A percentile compares a stretch with the other conserved stretches of the same genome.
Conservation (phyloP, 2,113 vertebrate genomes). For the Rostratula benghalensis region DNA sequence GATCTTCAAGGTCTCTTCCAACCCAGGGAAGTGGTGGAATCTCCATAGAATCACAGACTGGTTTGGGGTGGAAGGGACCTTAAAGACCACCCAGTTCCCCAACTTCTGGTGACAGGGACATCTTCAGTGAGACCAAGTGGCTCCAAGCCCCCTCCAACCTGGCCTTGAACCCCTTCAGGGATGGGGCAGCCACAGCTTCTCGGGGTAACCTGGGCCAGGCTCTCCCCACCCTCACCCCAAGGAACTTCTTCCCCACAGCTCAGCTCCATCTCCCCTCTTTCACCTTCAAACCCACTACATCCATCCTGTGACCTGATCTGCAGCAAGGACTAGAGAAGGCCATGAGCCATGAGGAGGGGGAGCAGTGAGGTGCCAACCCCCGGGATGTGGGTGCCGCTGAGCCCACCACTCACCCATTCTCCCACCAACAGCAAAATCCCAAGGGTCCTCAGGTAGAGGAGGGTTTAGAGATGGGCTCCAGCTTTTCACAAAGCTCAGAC, state of each 20-base stretch:
- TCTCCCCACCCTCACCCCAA: accelerated
- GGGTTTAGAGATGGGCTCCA: not conserved
- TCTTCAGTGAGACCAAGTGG: too few relatives aligned
- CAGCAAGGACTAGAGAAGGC: not conserved
- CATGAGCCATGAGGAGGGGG: not conserved
- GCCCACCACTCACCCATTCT: accelerated
- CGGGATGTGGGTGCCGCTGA: accelerated
- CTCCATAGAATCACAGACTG: too few relatives aligned
- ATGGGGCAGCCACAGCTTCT: not conserved
- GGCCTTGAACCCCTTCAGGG: not conserved
- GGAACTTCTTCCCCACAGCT: not conserved
- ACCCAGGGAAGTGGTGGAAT: too few relatives aligned
- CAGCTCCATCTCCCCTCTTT: not conserved
- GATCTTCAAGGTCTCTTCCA: too few relatives aligned
- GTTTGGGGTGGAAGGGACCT: too few relatives aligned
- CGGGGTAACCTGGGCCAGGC: not conserved
- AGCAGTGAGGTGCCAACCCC: accelerated
- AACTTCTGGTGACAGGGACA: too few relatives aligned
- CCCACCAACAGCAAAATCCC: accelerated
- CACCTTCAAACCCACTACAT: not conserved
- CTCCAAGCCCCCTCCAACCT: not conserved
- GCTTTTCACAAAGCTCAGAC: not conserved
- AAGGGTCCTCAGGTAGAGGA: not conserved
- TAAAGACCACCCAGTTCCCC: too few relatives aligned
- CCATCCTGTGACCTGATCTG: not conserved